Base-by-base conservation (phyloP, 2,888 invertebrate genomes). In the Noctua janthina region DNA sequence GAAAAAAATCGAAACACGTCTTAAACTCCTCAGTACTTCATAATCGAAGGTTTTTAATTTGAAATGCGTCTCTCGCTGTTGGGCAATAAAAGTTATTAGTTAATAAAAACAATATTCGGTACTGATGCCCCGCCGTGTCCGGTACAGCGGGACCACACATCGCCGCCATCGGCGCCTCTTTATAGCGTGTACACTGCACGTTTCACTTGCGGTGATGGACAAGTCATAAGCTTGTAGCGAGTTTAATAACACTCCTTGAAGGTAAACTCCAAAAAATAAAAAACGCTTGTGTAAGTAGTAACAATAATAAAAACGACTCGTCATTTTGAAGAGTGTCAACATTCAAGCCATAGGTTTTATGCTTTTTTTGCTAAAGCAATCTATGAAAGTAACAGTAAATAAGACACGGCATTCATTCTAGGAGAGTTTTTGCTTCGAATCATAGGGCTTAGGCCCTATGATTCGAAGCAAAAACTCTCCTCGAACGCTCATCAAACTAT, bases 101-200 rank as follows among this genome's bases (percentile, higher is more conserved):
- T 86, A 91, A 88, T 90, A 90, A 91, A 91, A 92, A 92, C 89
- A 90, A 91, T 91, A 91, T 92, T 92, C 87, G 88, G 91, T 90
- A 87, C 87, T 87, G 84, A 76, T 79, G 82, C 91, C 94, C 93
- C 91, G 93, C 91, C 85, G 93, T 81, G 93, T 87, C 87, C 88
- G 90, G 91, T 77, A 84, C 81, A 76, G 20, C 29, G 71, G 89
- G 93, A 94, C 94, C 94, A 94, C 94, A 94, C 94, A 92, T 90
- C 86, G 88, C 84, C 81, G 83, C 82, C 84, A 87, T 88, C 91
- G 90, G 91, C 89, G 82, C 84, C 84, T 82, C 89, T 92, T 91
- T 91, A 90, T 83, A 78, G 70, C 83, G 86, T 84, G 88, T 87
- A 84, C 82, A 74, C 78, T 74, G 84, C 88, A 84, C 90, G 91